Evolutionary conservation across 2,113 vertebrate species (phyloP), one percentile per base, ranked within the genome.

Genomic region (Collichthys lucidus): DNA sequence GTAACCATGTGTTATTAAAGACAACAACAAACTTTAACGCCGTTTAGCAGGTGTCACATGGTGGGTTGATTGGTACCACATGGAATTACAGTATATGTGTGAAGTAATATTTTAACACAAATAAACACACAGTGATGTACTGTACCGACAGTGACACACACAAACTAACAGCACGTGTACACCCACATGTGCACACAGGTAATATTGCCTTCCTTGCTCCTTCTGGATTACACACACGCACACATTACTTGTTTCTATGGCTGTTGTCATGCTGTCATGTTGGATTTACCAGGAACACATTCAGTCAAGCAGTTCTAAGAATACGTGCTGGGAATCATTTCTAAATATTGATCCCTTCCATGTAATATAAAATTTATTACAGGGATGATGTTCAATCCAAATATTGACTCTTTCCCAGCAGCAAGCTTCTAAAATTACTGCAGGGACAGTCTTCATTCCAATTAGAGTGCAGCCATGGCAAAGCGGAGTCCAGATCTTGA

Each of bases 351-450:
- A 84, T 88, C 52, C 14, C 31, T 47, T 72, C 79, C 66, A 76
- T 63, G 77, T 76, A 77, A 71, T 76, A 4, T 79, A 65, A 79
- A 84, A 83, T 83, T n/a, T 78, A 88, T 83, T 82, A 66, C 42
- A 68, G 65, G 72, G 73, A 77, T 88, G 68, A 86, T 78, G 56
- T 76, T 74, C 31, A 74, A 52, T 84, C 74, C 76, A 85, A 86
- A 84, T 85, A 88, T 86, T 83, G 81, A 83, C 76, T 76, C 11
- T 14, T 80, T 86, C 55, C 20, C 12, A 53, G 49, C 42, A 78
- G 70, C 52, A 75, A 24, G 22, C 29, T 61, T 75, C 46, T 69
- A 22, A 73, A 73, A 68, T 67, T 12, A 76, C 79, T 64, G 52
- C 76, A 76, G 79, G 73, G 73, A 82, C 49, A 50, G 31, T 15